Conservation (phyloP, 2,797 vertebrate genomes). For the Rhabdophis nuchalis region DNA sequence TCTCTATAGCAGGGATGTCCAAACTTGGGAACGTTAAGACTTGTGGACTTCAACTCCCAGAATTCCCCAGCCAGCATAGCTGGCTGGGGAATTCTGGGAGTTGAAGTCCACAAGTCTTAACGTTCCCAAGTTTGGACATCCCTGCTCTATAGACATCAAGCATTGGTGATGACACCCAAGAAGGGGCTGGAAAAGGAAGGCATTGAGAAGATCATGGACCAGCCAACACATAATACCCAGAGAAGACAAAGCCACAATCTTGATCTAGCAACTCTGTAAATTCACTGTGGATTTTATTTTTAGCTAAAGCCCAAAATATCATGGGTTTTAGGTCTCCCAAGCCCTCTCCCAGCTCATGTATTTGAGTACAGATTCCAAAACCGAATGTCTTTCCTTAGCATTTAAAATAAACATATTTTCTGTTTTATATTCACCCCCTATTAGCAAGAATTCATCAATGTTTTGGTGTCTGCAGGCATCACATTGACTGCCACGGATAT, state of each 20-base stretch:
- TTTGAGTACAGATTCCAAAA: neutral
- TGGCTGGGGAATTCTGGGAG: no score
- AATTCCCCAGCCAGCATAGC: no score
- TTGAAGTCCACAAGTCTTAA: no score
- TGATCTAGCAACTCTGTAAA: neutral
- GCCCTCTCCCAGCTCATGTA: neutral
- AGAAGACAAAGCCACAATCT: neutral
- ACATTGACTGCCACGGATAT: neutral
- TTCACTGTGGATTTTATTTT: neutral
- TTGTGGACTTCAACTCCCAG: no score
- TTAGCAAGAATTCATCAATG: neutral
- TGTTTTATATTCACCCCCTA: neutral
- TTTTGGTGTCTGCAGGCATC: neutral
- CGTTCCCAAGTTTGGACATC: no score
- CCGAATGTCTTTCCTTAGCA: neutral
- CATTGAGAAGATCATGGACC: neutral
- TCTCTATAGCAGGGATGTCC: no score
- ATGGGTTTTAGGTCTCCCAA: neutral
- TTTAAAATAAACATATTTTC: neutral
- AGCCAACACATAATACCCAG: neutral
- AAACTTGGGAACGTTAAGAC: no score
- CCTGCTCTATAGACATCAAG: neutral
- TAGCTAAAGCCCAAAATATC: neutral
- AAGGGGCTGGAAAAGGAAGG: neutral
- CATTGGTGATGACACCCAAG: neutral